Evolutionary conservation across 2,888 invertebrate species (phyloP).

Genomic region (Galeopsomyia nigrocyanea): DNA sequence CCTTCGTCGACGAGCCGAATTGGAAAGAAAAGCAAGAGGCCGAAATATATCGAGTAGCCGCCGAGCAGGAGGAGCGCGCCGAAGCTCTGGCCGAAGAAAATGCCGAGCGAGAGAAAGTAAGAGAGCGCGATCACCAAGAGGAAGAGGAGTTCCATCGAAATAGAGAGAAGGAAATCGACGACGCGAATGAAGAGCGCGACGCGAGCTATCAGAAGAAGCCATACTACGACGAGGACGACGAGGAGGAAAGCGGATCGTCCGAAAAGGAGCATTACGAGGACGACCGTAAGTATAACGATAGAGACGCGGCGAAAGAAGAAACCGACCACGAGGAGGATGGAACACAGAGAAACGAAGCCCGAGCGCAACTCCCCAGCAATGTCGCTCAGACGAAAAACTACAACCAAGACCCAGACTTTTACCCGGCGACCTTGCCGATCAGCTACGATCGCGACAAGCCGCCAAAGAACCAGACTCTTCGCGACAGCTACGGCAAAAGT

Average conservation of each 20-base stretch:
- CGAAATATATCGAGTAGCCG: constrained; percentile 51
- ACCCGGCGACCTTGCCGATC: not conserved
- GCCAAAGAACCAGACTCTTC: constrained; percentile 47
- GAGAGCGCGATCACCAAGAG: constrained; percentile 28
- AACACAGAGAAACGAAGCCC: not conserved
- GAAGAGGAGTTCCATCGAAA: constrained; percentile 34
- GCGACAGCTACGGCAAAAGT: constrained; percentile 64
- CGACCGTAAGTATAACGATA: constrained; percentile 9
- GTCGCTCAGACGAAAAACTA: constrained; percentile 22
- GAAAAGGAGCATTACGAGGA: constrained; percentile 16
- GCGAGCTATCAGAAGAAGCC: constrained; percentile 8
- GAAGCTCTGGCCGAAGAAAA: constrained; percentile 53
- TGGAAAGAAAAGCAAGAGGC: constrained; percentile 56
- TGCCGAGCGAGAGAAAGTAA: constrained; percentile 46
- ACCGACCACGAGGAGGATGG: not conserved
- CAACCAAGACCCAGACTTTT: not conserved
- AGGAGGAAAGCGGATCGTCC: constrained; percentile 8
- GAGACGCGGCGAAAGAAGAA: not conserved
- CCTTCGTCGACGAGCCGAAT: constrained; percentile 51
- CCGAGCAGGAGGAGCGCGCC: constrained; percentile 53
- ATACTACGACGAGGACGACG: constrained; percentile 24
- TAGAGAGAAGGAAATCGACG: constrained; percentile 43
- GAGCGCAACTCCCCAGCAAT: not conserved
- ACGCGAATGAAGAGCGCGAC: constrained; percentile 27
- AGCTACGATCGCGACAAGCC: constrained; percentile 44